Evolutionary conservation across 2,888 invertebrate genomes (phyloP), one percentile per base, ranked within the genome.

Genomic region (Lycophotia porphyrea): DNA sequence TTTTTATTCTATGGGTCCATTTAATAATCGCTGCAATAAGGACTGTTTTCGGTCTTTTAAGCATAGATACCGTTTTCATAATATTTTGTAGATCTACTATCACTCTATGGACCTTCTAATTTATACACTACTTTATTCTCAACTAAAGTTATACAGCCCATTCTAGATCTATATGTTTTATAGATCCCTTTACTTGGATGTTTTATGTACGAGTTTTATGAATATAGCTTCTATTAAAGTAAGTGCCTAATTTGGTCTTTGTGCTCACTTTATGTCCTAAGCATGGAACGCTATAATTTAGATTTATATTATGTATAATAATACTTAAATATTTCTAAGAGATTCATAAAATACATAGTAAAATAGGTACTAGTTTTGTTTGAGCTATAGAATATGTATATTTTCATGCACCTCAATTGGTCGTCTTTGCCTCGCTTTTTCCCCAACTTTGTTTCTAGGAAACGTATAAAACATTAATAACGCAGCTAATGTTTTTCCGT

Each of bases 171-270:
- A 70, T 39, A 70, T 80, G 58, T 74, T 84, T 81, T 79, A 81
- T 64, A 61, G 49, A 55, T 39, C 44, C 31, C 36, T 71, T 44
- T 36, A 73, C 67, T 44, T 63, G 58, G 44, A 85, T 73, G 42
- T 74, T 82, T 74, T 72, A 76, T 67, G 66, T 72, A 58, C 47
- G 49, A 63, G 49, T 67, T 81, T 81, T 82, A 85, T 36, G 73
- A 74, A 71, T 74, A 76, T 65, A 65, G 42, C 39, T 34, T 2
- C 55, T 68, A 34, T 72, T 74, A 80, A 79, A 79, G 68, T 55
- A 68, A 75, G 86, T 74, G 15, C 27, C 64, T 68, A 70, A 73
- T 81, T 84, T 68, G 69, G 71, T 64, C 70, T 74, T 68, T 81
- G 71, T 81, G 68, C 27, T 68, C 58, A 58, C 71, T 74, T 84